These are phyloP conservation scores for Macrostomum cliftonense DNA, from an alignment of 2,888 invertebrate genomes.

Conservation along the genomic window DNA sequence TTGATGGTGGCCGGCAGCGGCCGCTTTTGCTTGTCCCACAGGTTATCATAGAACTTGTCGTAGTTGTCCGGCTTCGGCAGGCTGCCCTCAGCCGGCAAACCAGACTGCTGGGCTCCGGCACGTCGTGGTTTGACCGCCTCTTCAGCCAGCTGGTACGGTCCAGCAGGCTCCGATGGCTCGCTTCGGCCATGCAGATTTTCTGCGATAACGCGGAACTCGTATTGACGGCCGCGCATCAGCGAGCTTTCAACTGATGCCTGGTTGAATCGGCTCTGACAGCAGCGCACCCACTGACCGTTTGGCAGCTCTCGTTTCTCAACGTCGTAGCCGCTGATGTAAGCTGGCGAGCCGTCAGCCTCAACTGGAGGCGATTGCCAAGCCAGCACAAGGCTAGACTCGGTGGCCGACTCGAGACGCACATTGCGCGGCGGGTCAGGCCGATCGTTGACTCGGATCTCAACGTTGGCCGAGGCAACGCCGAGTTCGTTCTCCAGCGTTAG, in stretches of 20 bases:
- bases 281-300: conserved; percentile 79
- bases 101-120: conserved; percentile 11
- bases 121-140: conserved; percentile 15
- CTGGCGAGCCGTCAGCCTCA: conserved; percentile 62
- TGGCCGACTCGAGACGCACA: conserved; percentile 63
- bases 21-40: conserved; percentile 76
- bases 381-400: conserved; percentile 72
- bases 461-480: conserved; percentile 76
- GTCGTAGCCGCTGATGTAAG: conserved; percentile 76
- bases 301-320: conserved; percentile 86
- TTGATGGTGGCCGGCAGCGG: conserved; percentile 93
- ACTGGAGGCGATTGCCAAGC: conserved; percentile 83
- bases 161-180: conserved; percentile 72
- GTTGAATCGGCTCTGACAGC: conserved; percentile 25
- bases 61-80: conserved; percentile 68
- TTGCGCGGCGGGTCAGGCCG: conserved; percentile 88
- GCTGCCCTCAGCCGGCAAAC: conserved; percentile 50
- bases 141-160: conserved; percentile 17
- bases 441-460: conserved; percentile 89
- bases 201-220: conserved; percentile 87
- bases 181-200: conserved; percentile 95
- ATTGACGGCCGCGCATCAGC: conserved; percentile 56
- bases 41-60: conserved; percentile 79
- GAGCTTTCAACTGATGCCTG: too few relatives aligned
- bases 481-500: conserved; percentile 86